Evolutionary conservation across 1,140 invertebrate species (phyloP).

Genomic region (Oscheius sp.): DNA sequence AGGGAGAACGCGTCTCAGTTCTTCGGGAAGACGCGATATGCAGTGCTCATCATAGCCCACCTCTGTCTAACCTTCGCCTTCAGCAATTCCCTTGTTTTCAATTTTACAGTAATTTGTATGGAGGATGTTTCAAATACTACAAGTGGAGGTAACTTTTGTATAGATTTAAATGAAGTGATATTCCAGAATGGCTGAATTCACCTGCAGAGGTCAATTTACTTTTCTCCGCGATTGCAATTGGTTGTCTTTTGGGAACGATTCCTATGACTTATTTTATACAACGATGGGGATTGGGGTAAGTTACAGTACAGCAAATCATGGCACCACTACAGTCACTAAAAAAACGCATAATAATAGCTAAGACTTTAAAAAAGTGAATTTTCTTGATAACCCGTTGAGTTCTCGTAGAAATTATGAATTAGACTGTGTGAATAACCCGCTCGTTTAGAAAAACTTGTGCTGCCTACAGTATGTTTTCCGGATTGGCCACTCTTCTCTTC

Average conservation of each 20-base stretch:
- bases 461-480: constrained; percentile 54
- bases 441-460: constrained; percentile 47
- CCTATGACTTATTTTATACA: constrained; percentile 40
- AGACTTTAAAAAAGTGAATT: no score
- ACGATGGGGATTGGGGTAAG: constrained; percentile 38
- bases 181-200: constrained; percentile 26
- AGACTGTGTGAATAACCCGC: background rate
- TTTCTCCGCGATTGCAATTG: constrained; percentile 44
- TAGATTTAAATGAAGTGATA: background rate
- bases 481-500: constrained; percentile 47
- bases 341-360: no score
- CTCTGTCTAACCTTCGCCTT: constrained; percentile 23
- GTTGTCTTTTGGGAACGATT: constrained; percentile 37
- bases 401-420: background rate
- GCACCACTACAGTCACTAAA: no score
- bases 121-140: background rate
- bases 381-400: background rate
- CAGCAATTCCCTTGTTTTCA: constrained; percentile 12
- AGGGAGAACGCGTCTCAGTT: background rate
- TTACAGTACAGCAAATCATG: no score
- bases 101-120: constrained; percentile 28
- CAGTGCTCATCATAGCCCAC: background rate
- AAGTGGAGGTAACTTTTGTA: background rate
- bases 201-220: constrained; percentile 27
- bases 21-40: constrained; percentile 10